Base-by-base conservation (phyloP, 2,113 vertebrate genomes). In the Mirza zaza region DNA sequence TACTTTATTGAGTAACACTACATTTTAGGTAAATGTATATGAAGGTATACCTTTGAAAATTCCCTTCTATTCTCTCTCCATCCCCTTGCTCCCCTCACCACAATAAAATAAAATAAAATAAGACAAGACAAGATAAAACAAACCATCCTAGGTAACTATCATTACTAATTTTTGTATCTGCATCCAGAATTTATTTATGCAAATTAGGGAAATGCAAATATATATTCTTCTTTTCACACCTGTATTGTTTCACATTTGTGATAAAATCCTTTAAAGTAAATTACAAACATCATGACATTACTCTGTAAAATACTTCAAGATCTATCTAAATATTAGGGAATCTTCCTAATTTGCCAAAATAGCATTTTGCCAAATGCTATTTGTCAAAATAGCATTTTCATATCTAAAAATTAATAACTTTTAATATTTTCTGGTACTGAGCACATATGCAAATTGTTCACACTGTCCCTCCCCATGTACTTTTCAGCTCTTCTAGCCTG, bases 1-100 rank as follows among this genome's bases (percentile, higher is more conserved):
- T 79, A 50, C 13, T 93, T 92, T 73, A 27, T 32, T 79, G 25
- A 83, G 36, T 87, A 77, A 82, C 34, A 34, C 8, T 59, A 50
- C 15, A 36, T 52, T 59, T 42, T 9, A 32, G 77, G 81, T 88
- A 73, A 91, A 27, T 84, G 13, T 59, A 7, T 25, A 17, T 1
- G 52, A 45, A 73, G 17, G 13, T 13, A 67, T 48, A 11, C 2
- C 50, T 96, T 87, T 86, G 32, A 65, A 80, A 57, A 5, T 39
- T 11, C 61, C 5, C 39, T 79, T 17, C 9, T 5, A 2, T 2
- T 1, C 34, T 70, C 70, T 81, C 45, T 85, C 32, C 3, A 34
- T 20, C 29, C 18, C 2, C 0, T 59, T 13, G 36, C 23, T 21
- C 36, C 70, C 11, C 39, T 87, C 17, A 76, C n/a, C 20, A 92